Percentiles rank a stretch among this genome's conserved stretches.
phyloP scores from a whole-genome alignment of 2,797 vertebrate species.

The Propithecus perrieri region DNA sequence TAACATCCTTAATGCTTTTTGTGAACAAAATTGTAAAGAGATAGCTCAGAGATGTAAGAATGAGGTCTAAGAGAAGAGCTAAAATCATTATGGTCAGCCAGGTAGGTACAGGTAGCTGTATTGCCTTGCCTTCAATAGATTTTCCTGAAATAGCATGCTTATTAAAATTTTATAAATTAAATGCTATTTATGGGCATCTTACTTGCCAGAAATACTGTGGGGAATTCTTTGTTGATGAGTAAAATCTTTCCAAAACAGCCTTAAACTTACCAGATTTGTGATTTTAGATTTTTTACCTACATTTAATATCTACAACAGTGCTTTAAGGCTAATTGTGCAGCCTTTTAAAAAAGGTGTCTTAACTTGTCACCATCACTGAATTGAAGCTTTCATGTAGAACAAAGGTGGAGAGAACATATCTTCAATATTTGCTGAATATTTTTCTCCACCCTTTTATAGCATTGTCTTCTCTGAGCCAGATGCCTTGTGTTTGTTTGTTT shows the following conservation, averaged over 20 bases:
- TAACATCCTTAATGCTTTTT: background rate
- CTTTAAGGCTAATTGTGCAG: background rate
- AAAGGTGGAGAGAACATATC: conserved; percentile 24
- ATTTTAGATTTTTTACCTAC: background rate
- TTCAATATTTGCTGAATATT: conserved; percentile 63
- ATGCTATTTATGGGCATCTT: background rate
- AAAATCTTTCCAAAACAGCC: background rate
- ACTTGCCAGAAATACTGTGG: background rate
- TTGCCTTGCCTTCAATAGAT: background rate
- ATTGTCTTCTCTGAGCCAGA: conserved; percentile 65
- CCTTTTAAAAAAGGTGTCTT: background rate
- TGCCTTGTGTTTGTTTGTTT: background rate
- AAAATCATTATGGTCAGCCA: background rate
- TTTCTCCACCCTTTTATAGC: conserved; percentile 53
- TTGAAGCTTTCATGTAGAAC: conserved; percentile 64
- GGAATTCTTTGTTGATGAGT: background rate
- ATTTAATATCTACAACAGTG: background rate
- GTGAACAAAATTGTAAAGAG: background rate
- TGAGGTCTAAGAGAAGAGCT: background rate
- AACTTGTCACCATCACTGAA: background rate
- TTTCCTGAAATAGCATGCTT: background rate
- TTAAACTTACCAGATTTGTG: background rate
- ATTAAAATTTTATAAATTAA: background rate
- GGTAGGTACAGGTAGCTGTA: background rate
- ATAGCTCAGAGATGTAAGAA: background rate